phyloP scores from a whole-genome alignment of 2,888 invertebrate genomes.

The Andricus quercusramuli region DNA sequence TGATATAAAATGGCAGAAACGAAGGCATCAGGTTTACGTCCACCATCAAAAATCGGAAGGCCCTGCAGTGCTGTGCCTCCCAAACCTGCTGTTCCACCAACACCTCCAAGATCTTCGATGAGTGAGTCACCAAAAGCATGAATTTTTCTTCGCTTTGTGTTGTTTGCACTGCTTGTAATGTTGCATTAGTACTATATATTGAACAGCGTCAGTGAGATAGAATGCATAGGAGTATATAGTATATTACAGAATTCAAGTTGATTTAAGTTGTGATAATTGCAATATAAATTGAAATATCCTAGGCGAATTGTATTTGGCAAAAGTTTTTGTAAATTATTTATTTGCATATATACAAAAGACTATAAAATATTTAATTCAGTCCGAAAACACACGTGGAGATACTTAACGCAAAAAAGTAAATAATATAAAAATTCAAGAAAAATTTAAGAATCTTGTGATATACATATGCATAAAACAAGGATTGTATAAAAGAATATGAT shows the following conservation, averaged over 20 bases:
- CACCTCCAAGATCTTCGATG: slow-evolving; percentile 75
- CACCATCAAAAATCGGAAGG: slow-evolving; percentile 85
- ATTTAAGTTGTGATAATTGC: background rate
- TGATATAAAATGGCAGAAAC: slow-evolving; percentile 71
- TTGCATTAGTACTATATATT: background rate
- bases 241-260: background rate
- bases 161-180: background rate
- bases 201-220: too few relatives aligned
- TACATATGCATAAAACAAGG: too few relatives aligned
- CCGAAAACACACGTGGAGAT: too few relatives aligned
- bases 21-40: slow-evolving; percentile 83
- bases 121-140: slow-evolving; percentile 46
- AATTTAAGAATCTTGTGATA: too few relatives aligned
- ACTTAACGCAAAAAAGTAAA: too few relatives aligned
- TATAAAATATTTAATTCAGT: too few relatives aligned
- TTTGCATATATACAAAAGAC: background rate
- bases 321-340: background rate
- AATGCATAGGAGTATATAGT: background rate
- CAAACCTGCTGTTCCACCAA: slow-evolving; percentile 84
- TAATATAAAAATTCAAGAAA: too few relatives aligned
- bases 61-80: slow-evolving; percentile 83
- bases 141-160: background rate
- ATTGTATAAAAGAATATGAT: too few relatives aligned
- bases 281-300: background rate
- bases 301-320: background rate